Base-by-base conservation (phyloP, 2,113 vertebrate genomes). In the Leptobrachium leishanense region DNA sequence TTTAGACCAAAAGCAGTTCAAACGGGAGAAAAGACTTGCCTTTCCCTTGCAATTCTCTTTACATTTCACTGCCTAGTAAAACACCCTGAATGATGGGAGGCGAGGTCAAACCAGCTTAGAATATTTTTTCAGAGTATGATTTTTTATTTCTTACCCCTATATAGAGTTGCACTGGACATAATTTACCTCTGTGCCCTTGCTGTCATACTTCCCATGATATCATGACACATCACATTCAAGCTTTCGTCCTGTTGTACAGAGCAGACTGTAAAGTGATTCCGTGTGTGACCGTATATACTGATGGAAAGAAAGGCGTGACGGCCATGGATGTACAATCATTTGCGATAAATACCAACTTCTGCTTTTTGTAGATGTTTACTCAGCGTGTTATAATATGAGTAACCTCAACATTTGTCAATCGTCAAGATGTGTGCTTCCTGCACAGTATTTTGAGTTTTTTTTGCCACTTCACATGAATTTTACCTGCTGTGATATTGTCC, bases 321-420 rank as follows among this genome's bases (percentile, higher is more conserved):
- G 50, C 11, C 64, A 53, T 68, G 78, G 78, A 71, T 64, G 78
- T 81, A 74, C 10, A 59, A 68, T 65, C 65, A 68, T 65, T 68
- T 20, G 57, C 55, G 62, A 31, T 50, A 80, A 80, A 80, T 80
- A 74, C 71, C 71, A 80, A 80, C 77, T 80, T 80, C 78, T 81
- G 78, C 78, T 81, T 81, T 31, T 81, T 74, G 71, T 73, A 72
- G 78, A 64, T 80, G 71, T 68, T 81, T 68, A 68, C 57, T 43
- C 46, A 40, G 69, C n/a, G 6, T 54, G 64, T 55, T 74, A 41
- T 73, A 44, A 41, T 73, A 44, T 50, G 54, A 77, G 70, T 77
- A 77, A 70, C 10, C 31, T 70, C 8, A 50, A 66, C 55, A 81
- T 81, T 81, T 53, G 53, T 53, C 39, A 74, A 81, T 80, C 3